These are phyloP conservation scores for Exocentrus adspersus DNA, from an alignment of 2,888 invertebrate genomes.

Conservation along the genomic window DNA sequence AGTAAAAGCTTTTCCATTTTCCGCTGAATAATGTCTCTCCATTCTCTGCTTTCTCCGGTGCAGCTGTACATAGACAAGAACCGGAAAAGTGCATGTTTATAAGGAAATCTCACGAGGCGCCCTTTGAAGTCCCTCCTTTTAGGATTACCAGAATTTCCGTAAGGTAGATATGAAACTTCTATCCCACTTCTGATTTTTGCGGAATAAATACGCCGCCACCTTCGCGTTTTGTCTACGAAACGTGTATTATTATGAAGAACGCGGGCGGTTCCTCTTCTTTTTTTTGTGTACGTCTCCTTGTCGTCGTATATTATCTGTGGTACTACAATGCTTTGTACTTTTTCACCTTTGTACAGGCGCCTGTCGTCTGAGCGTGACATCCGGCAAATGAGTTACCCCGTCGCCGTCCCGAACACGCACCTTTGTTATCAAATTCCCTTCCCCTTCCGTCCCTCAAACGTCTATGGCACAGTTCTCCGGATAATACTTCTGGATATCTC, in stretches of 20 bases:
- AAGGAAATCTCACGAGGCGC: neutral
- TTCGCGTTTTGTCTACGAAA: too few relatives aligned
- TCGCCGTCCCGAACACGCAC: neutral
- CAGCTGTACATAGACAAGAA: neutral
- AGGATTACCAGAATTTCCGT: too few relatives aligned
- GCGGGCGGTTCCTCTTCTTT: too few relatives aligned
- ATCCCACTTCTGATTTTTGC: too few relatives aligned
- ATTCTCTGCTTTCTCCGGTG: neutral
- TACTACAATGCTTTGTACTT: conserved; percentile 24
- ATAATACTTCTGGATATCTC: conserved; percentile 1
- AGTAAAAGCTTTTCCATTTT: conserved; percentile 1
- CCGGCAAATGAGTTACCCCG: conserved; percentile 19
- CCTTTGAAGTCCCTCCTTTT: neutral
- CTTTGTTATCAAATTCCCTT: conserved; percentile 1
- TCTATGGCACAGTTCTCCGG: neutral
- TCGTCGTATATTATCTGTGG: too few relatives aligned
- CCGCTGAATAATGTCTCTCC: neutral
- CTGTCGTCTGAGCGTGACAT: conserved; percentile 20
- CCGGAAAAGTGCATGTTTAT: neutral
- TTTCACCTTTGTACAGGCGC: conserved; percentile 2
- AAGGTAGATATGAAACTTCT: too few relatives aligned
- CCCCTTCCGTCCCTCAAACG: too few relatives aligned
- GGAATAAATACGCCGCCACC: too few relatives aligned
- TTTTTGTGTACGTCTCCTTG: too few relatives aligned
- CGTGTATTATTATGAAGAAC: too few relatives aligned